Percentiles rank a stretch among this genome's conserved stretches.
Conservation (phyloP, 2,113 vertebrate genomes). For the Catharus bicknelli region DNA sequence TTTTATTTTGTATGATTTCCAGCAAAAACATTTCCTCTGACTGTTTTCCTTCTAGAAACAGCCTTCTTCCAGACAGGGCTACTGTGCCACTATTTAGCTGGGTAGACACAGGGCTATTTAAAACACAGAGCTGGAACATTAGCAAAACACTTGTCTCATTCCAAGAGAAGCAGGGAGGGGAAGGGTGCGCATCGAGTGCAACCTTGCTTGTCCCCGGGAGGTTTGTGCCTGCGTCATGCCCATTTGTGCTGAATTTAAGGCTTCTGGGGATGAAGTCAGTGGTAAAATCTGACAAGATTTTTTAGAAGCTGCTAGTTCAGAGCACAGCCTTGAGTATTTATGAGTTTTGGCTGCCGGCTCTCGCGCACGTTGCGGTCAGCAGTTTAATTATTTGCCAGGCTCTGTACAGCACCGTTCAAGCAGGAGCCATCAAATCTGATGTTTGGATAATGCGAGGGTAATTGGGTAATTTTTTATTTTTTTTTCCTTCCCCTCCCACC, state of each 20-base stretch:
- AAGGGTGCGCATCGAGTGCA: neutral
- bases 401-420: neutral
- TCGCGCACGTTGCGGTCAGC: neutral
- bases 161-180: constrained; percentile 37
- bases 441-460: neutral
- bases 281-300: constrained; percentile 34
- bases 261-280: neutral
- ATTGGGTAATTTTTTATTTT: neutral
- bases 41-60: constrained; percentile 58
- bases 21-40: constrained; percentile 59
- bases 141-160: constrained; percentile 58
- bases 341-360: constrained; percentile 28
- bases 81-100: constrained; percentile 43
- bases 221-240: neutral
- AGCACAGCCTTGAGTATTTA: neutral
- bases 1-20: constrained; percentile 56
- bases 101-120: constrained; percentile 53
- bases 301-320: constrained; percentile 8
- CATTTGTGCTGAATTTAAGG: constrained; percentile 30
- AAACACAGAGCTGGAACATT: constrained; percentile 47
- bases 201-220: neutral
- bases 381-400: constrained; percentile 59
- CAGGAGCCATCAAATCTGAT: neutral
- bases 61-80: constrained; percentile 47
- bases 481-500: neutral